Evolutionary conservation across 2,888 invertebrate genomes (phyloP).

Genomic region (Machimus rusticus): DNA sequence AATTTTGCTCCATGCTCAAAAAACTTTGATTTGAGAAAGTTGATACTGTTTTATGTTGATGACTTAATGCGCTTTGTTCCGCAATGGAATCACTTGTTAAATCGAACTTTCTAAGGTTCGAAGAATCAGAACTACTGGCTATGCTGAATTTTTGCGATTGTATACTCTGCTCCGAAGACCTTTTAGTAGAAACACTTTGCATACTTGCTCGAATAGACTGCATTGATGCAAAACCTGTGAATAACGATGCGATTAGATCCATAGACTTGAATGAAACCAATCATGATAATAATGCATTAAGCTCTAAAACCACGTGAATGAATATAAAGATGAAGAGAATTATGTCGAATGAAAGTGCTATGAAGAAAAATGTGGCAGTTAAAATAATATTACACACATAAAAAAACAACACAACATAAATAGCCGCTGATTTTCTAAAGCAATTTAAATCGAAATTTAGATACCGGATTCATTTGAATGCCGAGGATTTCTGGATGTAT

Average conservation of each 20-base stretch:
- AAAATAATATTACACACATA: background rate
- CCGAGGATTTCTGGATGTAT: conserved; percentile 54
- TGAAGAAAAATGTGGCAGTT: background rate
- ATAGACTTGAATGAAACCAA: background rate
- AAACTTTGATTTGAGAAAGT: conserved; percentile 46
- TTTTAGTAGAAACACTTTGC: conserved; percentile 68
- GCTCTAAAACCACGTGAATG: background rate
- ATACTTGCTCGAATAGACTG: conserved; percentile 70
- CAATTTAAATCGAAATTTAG: conserved; percentile 33
- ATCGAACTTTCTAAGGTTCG: conserved; percentile 39
- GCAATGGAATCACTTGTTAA: background rate
- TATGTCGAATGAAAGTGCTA: background rate
- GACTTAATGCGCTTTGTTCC: conserved; percentile 32
- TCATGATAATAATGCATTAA: background rate
- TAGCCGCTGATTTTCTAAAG: background rate
- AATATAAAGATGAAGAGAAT: background rate
- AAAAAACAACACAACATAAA: background rate
- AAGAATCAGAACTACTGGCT: conserved; percentile 47
- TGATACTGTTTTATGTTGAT: conserved; percentile 42
- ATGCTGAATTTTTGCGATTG: conserved; percentile 53
- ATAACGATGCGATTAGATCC: background rate
- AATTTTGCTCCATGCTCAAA: conserved; percentile 37
- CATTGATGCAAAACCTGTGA: conserved; percentile 70
- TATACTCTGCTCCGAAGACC: conserved; percentile 69
- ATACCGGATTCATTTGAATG: conserved; percentile 63